Evolutionary conservation across 2,113 vertebrate species (phyloP).

Genomic region (Ictidomys tridecemlineatus): DNA sequence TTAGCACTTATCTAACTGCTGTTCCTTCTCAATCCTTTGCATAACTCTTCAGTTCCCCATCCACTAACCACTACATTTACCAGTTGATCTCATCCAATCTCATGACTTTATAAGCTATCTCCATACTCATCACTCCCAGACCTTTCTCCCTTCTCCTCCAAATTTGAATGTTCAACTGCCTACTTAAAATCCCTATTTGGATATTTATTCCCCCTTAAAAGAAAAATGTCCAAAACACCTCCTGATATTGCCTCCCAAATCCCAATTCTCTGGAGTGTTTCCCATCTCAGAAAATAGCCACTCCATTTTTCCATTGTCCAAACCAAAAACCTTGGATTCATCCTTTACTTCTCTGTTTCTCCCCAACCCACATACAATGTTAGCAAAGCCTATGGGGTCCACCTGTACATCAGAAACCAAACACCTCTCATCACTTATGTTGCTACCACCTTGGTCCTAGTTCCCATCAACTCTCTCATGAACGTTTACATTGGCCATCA

Average conservation of each 20-base stretch:
- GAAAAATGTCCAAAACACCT: background rate
- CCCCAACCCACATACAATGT: background rate
- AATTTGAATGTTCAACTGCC: background rate
- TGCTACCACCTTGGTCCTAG: background rate
- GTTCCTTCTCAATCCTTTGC: background rate
- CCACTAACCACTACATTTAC: background rate
- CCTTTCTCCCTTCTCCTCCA: background rate
- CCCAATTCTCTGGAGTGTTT: background rate
- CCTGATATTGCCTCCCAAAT: background rate
- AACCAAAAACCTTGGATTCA: background rate
- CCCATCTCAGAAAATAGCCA: background rate
- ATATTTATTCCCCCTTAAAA: background rate
- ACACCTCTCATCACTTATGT: background rate
- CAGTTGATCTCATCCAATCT: background rate
- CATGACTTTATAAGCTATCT: constrained; percentile 1
- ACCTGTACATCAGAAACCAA: background rate
- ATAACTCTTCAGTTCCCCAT: background rate
- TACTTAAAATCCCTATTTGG: background rate
- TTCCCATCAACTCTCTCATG: background rate
- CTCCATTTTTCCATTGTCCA: background rate
- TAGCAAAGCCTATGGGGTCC: background rate
- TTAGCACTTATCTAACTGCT: background rate
- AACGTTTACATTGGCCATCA: background rate
- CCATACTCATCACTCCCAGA: background rate
- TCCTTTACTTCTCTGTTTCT: background rate